Conservation (phyloP, 2,113 vertebrate genomes). For the Aplodontia rufa region DNA sequence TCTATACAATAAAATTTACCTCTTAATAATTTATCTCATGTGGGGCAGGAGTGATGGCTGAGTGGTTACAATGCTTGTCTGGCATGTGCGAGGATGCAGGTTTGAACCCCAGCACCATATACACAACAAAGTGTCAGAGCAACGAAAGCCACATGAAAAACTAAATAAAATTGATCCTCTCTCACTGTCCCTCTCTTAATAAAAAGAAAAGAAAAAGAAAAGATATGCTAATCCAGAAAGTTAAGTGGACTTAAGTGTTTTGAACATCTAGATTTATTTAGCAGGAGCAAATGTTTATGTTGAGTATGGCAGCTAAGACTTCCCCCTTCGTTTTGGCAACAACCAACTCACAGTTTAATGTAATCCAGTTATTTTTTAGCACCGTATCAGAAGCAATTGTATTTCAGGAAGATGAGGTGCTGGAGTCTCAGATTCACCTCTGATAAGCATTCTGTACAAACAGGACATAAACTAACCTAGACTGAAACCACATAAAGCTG, state of each 20-base stretch:
- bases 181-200: no score
- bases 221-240: constrained; percentile 15
- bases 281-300: constrained; percentile 16
- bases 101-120: no score
- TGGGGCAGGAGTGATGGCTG: no score
- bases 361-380: constrained; percentile 48
- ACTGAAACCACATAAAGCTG: background rate
- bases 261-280: constrained; percentile 22
- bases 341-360: background rate
- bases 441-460: constrained; percentile 38
- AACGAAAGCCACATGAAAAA: no score
- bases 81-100: no score
- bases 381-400: constrained; percentile 31
- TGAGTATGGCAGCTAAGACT: background rate
- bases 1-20: background rate
- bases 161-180: no score
- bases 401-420: constrained; percentile 55
- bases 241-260: constrained; percentile 6
- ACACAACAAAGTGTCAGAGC: no score
- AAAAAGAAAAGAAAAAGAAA: no score
- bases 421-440: background rate
- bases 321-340: constrained; percentile 32
- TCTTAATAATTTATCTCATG: background rate
- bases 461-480: constrained; percentile 29
- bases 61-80: no score